Evolutionary conservation across 2,888 invertebrate genomes (phyloP), one percentile per base, ranked within the genome.

Genomic region (Cyclophora albipunctata): DNA sequence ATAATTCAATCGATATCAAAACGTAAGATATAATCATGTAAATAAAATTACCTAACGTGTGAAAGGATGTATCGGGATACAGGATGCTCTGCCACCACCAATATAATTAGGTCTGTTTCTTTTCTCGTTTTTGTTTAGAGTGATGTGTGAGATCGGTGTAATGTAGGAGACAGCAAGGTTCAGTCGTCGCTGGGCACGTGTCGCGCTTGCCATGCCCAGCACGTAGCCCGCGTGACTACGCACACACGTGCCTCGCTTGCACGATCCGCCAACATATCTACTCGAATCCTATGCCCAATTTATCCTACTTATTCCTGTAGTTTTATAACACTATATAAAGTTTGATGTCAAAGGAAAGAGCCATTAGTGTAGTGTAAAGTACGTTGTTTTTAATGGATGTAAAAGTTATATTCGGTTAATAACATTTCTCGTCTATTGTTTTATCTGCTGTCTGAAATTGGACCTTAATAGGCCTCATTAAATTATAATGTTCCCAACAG

Each of bases 191-290:
- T 78, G 78, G 80, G 47, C 68, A 63, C 47, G 67, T 58, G 61
- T 67, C 63, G 58, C 54, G 60, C 58, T 48, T 69, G 61, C 60
- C 60, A 80, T 67, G 68, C 75, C 54, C 61, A 59, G 53, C 81
- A 78, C 79, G 80, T 71, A 63, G 42, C 54, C 61, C 60, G 71
- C 79, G 79, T 81, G 81, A 78, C 80, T 77, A 71, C 73, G 58
- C 69, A 69, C 74, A 71, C 75, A 75, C 78, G 80, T 80, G 80
- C 66, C 67, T 69, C 45, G 79, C 66, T 60, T 80, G 58, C 69
- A 55, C 64, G 69, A 77, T 73, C 61, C 54, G 57, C 61, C 59
- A 65, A 65, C 62, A 67, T 70, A 74, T 73, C 72, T 69, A 68
- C 72, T 72, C 67, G 70, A 72, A 74, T 73, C 66, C 71, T 70